phyloP scores from a whole-genome alignment of 2,797 vertebrate species.

The Alectoris magna region DNA sequence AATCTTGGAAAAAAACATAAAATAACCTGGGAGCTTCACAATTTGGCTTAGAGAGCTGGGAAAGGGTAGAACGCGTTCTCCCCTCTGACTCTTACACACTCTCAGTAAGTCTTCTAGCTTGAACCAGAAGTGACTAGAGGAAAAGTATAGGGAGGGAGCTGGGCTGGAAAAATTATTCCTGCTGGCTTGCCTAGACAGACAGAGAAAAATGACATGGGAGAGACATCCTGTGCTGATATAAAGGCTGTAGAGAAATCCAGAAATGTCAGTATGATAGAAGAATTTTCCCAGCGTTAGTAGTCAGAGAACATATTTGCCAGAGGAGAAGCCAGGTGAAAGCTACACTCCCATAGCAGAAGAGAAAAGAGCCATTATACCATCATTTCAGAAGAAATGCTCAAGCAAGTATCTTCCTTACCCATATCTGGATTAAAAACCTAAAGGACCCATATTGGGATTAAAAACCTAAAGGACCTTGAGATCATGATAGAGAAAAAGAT shows the following conservation, averaged over 20 bases:
- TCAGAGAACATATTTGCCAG: not conserved
- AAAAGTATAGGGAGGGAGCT: not conserved
- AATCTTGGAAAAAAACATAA: not conserved
- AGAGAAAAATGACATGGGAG: not conserved
- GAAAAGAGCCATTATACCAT: not conserved
- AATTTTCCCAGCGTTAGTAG: not conserved
- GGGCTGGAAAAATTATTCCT: not conserved
- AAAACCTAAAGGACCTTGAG: not conserved
- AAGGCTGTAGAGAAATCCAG: conserved; percentile 20
- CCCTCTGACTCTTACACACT: fast-evolving
- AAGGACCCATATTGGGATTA: not conserved
- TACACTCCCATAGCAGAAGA: not conserved
- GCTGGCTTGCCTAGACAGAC: not conserved
- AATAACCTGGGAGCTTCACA: not conserved
- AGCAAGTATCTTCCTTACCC: not conserved
- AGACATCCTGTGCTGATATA: not conserved
- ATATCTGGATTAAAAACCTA: not conserved
- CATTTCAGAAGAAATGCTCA: not conserved
- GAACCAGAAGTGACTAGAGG: not conserved
- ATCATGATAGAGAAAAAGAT: not conserved
- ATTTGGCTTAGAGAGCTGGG: not conserved
- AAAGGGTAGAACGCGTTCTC: not conserved
- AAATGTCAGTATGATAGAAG: not conserved
- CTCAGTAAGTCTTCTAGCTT: not conserved
- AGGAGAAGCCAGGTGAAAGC: not conserved